Evolutionary conservation across 2,113 vertebrate genomes (phyloP).

Genomic region (Dasypus novemcinctus): DNA sequence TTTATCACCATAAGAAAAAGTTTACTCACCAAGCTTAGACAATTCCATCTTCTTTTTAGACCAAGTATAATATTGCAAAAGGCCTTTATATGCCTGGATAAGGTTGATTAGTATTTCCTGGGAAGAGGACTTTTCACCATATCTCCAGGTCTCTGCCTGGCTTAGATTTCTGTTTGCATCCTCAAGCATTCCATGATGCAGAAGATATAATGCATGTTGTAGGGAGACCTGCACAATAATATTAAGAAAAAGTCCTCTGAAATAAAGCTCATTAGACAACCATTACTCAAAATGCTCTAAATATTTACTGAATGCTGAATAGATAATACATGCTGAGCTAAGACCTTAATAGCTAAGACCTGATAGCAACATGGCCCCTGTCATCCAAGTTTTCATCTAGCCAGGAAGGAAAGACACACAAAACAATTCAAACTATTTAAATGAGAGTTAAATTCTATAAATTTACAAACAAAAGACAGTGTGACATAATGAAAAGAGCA

Average conservation of each 20-base stretch:
- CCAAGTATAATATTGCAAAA: conserved; percentile 92
- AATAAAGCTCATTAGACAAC: not conserved
- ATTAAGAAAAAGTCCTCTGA: not conserved
- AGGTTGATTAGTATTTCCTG: conserved; percentile 85
- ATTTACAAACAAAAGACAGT: not conserved
- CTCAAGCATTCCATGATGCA: conserved; percentile 87
- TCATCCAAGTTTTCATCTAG: not conserved
- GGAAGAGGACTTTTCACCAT: conserved; percentile 83
- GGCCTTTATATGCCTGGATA: conserved; percentile 89
- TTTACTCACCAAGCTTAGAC: conserved; percentile 81
- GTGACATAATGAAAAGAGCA: no score
- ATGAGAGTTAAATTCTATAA: not conserved
- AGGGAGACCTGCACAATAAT: conserved; percentile 86
- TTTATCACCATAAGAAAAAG: not conserved
- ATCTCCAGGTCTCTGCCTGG: conserved; percentile 90
- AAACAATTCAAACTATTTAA: not conserved
- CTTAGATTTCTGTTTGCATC: no score
- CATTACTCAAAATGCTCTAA: no score
- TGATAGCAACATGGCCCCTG: no score
- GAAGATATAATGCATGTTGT: conserved; percentile 91
- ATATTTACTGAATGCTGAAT: not conserved
- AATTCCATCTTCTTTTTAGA: conserved; percentile 82
- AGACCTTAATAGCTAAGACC: not conserved
- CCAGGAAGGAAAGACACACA: not conserved
- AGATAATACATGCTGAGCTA: fast-evolving